A percentile compares a stretch with the other conserved stretches of the same genome.
phyloP scores from a whole-genome alignment of 2,113 vertebrate species.

The Eudyptes chrysolophus region DNA sequence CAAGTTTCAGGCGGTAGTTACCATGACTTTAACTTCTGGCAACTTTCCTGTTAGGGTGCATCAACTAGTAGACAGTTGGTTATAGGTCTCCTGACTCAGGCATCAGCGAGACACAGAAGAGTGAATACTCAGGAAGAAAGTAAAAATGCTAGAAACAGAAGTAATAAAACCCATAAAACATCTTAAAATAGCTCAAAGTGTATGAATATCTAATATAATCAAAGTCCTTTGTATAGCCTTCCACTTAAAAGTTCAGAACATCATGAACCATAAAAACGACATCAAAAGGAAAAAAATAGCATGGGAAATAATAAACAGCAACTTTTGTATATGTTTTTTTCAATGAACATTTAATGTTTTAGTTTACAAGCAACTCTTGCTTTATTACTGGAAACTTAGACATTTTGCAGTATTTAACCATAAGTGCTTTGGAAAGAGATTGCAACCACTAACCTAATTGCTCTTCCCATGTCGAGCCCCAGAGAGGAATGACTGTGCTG shows the following conservation, averaged over 20 bases:
- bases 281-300: not conserved
- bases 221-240: not conserved
- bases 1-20: conserved; percentile 5
- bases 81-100: not conserved
- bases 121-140: not conserved
- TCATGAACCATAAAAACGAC: not conserved
- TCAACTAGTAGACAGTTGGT: not conserved
- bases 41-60: conserved; percentile 4
- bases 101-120: not conserved
- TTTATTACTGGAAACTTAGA: not conserved
- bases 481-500: not conserved
- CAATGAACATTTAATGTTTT: not conserved
- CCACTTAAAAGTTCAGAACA: not conserved
- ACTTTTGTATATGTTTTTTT: not conserved
- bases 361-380: not conserved
- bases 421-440: not conserved
- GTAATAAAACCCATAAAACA: not conserved
- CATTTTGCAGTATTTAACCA: not conserved
- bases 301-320: not conserved
- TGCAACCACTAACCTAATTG: not conserved
- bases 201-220: not conserved
- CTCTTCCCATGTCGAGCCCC: not conserved
- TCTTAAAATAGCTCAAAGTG: not conserved
- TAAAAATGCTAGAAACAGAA: not conserved
- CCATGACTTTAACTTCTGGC: conserved; percentile 32